phyloP scores from a whole-genome alignment of 2,888 invertebrate species.

The Eulithis testata region DNA sequence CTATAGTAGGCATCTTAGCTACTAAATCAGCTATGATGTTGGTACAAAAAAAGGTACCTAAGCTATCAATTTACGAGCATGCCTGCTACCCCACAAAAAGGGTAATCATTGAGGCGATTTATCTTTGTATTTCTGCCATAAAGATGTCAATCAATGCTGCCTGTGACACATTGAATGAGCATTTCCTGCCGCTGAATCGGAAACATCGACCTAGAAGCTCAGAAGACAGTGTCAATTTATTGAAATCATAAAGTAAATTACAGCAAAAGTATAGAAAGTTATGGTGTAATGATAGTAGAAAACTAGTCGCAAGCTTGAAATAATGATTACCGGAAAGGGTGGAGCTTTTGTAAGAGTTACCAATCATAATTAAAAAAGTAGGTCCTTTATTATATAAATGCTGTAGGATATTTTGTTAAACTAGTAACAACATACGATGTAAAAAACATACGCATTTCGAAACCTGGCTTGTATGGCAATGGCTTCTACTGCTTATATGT shows the following conservation, averaged over 20 bases:
- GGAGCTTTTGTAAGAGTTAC: too few species aligned
- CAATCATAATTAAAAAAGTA: too few species aligned
- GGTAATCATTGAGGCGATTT: slow-evolving; percentile 13
- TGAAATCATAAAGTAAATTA: neutral
- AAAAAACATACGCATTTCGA: neutral
- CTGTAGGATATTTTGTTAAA: neutral
- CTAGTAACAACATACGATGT: neutral
- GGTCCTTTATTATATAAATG: too few species aligned
- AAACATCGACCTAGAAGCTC: slow-evolving; percentile 6
- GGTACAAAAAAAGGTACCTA: neutral
- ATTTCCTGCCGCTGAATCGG: slow-evolving; percentile 19
- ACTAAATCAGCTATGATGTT: too few species aligned
- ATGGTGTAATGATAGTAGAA: too few species aligned
- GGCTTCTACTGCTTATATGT: neutral
- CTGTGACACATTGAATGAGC: slow-evolving; percentile 13
- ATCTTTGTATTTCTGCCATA: slow-evolving; percentile 20
- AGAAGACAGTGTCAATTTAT: slow-evolving; percentile 1
- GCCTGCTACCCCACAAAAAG: neutral
- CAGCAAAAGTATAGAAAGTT: too few species aligned
- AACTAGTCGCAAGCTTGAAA: too few species aligned
- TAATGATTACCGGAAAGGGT: too few species aligned
- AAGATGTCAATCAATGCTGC: slow-evolving; percentile 16
- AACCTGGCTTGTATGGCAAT: neutral
- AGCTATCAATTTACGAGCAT: neutral
- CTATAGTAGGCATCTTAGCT: too few species aligned